Base-by-base conservation (phyloP, 1,140 invertebrate species). In the Drosophila kikkawai region DNA sequence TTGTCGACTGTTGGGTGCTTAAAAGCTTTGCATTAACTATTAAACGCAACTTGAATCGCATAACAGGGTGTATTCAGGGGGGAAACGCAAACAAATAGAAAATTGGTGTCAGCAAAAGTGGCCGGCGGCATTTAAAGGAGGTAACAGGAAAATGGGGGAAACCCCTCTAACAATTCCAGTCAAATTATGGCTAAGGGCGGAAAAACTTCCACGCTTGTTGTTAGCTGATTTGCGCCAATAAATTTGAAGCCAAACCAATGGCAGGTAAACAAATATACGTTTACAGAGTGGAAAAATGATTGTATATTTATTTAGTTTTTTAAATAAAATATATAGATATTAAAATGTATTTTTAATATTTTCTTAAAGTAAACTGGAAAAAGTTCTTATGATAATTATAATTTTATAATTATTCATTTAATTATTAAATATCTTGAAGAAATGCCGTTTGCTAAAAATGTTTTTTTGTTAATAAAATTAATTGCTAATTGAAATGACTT, bases 1-100 rank as follows among this genome's bases (percentile, higher is more conserved):
- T 61, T 60, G 77, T 61, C 68, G 67, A 80, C 82, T 75, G 69
- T 64, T 73, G 79, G 82, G 70, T 87, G 70, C 82, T 86, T 86
- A 86, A 86, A 86, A 87, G 83, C 83, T 86, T 86, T 86, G 79
- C 83, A 86, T 86, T 86, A 86, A 86, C 79, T 86, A 86, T 87
- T 86, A 87, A 86, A 87, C 82, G 83, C 75, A 86, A 87, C 79
- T 86, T 87, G 78, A 87, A 86, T 87, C 81, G 83, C 80, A 82
- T 87, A 87, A 86, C 42, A 55, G 50, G 41, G 44, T 11, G 34
- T 41, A 7, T 32, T 36, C 4, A 13, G 59, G 7, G 22, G 22
- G 37, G 36, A 78, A 85, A 79, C 53, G 70, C 75, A 82, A 82
- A 86, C 75, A 79, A 85, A 86, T 82, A 86, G 66, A 82, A 55